Percentiles rank a stretch among this genome's conserved stretches.
phyloP scores from a whole-genome alignment of 2,797 vertebrate species.

The Bryconaethiops microstoma region DNA sequence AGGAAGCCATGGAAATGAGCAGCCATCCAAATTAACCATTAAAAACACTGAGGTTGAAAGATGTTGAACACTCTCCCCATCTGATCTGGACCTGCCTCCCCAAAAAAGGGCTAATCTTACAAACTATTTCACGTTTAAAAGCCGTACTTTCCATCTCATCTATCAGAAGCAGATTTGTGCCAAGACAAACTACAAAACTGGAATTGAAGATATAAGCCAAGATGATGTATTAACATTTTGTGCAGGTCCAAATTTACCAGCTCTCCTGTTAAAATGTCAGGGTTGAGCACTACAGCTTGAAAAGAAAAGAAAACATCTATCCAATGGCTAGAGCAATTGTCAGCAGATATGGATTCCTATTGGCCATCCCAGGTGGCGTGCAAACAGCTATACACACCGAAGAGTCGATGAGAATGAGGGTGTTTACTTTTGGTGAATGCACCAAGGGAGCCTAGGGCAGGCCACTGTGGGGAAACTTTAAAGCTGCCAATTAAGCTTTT shows the following conservation, averaged over 20 bases:
- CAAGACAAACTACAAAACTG: conserved; percentile 36
- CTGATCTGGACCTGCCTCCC: conserved; percentile 38
- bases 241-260: conserved; percentile 35
- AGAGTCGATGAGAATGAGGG: conserved; percentile 37
- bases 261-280: conserved; percentile 41
- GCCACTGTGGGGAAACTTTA: conserved; percentile 46
- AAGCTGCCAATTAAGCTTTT: conserved; percentile 58
- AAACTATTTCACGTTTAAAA: conserved; percentile 38
- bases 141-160: conserved; percentile 34
- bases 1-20: conserved; percentile 51
- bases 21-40: conserved; percentile 50
- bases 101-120: conserved; percentile 50
- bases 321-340: conserved; percentile 23
- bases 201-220: conserved; percentile 43
- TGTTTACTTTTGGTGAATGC: conserved; percentile 53
- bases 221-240: conserved; percentile 48
- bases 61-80: conserved; percentile 45
- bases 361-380: conserved; percentile 43
- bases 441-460: conserved; percentile 39
- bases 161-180: conserved; percentile 32
- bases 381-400: conserved; percentile 36
- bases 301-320: conserved; percentile 39
- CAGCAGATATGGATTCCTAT: conserved; percentile 43
- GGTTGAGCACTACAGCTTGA: conserved; percentile 20
- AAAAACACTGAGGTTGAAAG: conserved; percentile 51